These are phyloP conservation scores for Chouioia cunea DNA, from an alignment of 2,888 invertebrate genomes.

Conservation along the genomic window DNA sequence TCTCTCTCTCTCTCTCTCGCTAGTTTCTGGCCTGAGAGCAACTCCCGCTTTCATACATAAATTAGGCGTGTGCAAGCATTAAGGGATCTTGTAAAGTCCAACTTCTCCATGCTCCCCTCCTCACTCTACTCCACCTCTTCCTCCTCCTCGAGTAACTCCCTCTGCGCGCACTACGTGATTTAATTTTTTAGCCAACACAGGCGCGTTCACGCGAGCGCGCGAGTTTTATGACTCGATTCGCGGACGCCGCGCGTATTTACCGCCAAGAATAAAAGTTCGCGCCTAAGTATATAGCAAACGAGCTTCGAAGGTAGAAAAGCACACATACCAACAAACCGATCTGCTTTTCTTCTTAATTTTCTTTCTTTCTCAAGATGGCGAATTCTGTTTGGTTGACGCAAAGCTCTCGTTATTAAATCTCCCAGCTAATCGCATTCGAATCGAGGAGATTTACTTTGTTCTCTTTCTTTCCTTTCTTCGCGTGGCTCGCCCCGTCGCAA, in stretches of 20 bases:
- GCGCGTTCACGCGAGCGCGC: conserved; percentile 3
- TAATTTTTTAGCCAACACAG: conserved; percentile 43
- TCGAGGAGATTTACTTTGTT: conserved; percentile 19
- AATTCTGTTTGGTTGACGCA: conserved; percentile 16
- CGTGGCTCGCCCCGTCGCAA: no score
- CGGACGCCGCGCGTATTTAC: conserved; percentile 46
- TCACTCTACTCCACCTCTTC: conserved; percentile 17
- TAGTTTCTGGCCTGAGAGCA: neutral
- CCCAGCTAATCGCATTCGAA: conserved; percentile 25
- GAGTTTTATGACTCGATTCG: conserved; percentile 43
- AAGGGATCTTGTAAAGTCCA: conserved; percentile 47
- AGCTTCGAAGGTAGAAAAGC: conserved; percentile 7
- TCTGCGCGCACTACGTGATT: conserved; percentile 35
- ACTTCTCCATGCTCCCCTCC: conserved; percentile 21
- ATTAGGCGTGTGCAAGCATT: conserved; percentile 48
- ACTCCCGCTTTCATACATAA: conserved; percentile 44
- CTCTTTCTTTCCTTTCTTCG: no score
- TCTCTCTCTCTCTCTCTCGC: neutral
- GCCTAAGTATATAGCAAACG: conserved; percentile 29
- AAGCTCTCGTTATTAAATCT: conserved; percentile 23
- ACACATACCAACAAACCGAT: conserved; percentile 20
- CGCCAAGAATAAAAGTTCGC: conserved; percentile 47
- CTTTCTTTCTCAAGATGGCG: no score
- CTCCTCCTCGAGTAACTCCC: neutral
- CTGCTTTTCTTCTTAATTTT: neutral